These are phyloP conservation scores for Pheucticus melanocephalus DNA, from an alignment of 2,113 vertebrate genomes.

Conservation along the genomic window DNA sequence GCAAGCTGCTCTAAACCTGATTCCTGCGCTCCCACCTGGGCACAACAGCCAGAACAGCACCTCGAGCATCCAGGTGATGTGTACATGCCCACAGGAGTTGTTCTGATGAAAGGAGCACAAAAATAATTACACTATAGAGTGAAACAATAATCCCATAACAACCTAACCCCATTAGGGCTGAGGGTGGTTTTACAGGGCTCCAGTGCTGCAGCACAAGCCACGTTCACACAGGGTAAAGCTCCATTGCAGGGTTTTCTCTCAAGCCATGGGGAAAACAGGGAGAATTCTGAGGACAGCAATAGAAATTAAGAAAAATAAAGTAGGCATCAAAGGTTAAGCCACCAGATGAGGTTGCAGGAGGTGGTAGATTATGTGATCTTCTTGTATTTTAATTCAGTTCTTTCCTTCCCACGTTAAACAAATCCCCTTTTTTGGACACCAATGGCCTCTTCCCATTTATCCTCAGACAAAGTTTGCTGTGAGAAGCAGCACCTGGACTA, in stretches of 20 bases:
- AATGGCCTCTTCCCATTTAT: not conserved
- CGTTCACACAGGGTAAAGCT: not conserved
- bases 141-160: not conserved
- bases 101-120: not conserved
- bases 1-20: not conserved
- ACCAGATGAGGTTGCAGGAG: not conserved
- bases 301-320: constrained; percentile 40
- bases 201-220: not conserved
- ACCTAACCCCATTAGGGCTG: not conserved
- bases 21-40: not conserved
- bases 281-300: not conserved
- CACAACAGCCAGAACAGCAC: not conserved
- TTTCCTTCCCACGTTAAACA: not conserved
- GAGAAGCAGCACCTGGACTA: not conserved
- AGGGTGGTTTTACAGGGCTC: not conserved
- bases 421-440: constrained; percentile 2
- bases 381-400: constrained; percentile 1
- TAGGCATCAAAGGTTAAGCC: constrained; percentile 15
- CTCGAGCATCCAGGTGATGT: not conserved
- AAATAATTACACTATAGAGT: not conserved
- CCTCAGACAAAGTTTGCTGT: not conserved
- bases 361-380: not conserved
- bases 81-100: not conserved
- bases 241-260: not conserved
- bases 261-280: not conserved